Evolutionary conservation across 2,797 vertebrate genomes (phyloP).

Genomic region (Etheostoma perlongum): DNA sequence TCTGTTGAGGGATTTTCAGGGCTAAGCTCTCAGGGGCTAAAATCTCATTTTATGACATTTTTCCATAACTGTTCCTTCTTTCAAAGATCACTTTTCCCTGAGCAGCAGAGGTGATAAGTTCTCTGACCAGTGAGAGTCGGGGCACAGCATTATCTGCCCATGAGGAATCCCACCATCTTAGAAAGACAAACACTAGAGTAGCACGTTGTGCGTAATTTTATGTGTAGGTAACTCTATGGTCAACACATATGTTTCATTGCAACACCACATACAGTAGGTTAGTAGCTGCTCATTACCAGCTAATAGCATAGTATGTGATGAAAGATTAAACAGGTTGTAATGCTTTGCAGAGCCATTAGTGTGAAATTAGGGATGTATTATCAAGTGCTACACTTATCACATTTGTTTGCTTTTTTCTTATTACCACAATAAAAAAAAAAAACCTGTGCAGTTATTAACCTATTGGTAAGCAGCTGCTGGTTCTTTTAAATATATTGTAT

Average conservation of each 20-base stretch:
- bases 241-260: conserved; percentile 23
- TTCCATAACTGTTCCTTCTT: conserved; percentile 53
- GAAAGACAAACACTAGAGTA: not conserved
- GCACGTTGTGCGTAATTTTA: not conserved
- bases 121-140: conserved; percentile 28
- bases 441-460: not conserved
- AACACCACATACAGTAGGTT: conserved; percentile 1
- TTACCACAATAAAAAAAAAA: not conserved
- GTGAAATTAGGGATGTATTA: conserved; percentile 1
- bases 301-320: conserved; percentile 24
- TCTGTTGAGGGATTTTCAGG: conserved; percentile 68
- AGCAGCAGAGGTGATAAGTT: conserved; percentile 30
- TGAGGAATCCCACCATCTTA: conserved; percentile 22
- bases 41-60: conserved; percentile 60
- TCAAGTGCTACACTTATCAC: conserved; percentile 23
- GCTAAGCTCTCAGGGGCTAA: conserved; percentile 64
- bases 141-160: conserved; percentile 4
- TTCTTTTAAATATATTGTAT: conserved; percentile 10
- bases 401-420: not conserved
- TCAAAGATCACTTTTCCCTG: conserved; percentile 31
- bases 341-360: conserved; percentile 20
- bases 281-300: conserved; percentile 30
- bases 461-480: not conserved
- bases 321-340: conserved; percentile 9
- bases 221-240: not conserved